phyloP scores from a whole-genome alignment of 2,113 vertebrate species.

The Marmota flaviventris region DNA sequence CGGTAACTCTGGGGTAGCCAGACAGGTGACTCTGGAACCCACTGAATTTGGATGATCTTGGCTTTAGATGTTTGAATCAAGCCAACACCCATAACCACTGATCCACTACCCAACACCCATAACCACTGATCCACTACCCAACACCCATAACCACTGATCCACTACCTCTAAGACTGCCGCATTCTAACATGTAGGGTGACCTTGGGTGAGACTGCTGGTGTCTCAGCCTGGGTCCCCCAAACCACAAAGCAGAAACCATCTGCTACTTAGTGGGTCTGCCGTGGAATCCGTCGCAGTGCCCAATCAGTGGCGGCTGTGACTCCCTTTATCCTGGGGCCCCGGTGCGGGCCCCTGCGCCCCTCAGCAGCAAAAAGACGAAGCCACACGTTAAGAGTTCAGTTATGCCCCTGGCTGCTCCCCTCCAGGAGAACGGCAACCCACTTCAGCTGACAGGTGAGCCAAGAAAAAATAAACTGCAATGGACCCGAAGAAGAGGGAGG shows the following conservation, averaged over 20 bases:
- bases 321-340: rapidly evolving
- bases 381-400: rapidly evolving
- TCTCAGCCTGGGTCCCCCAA: neutral
- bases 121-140: no score
- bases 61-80: neutral
- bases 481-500: neutral
- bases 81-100: neutral
- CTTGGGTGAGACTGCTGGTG: neutral
- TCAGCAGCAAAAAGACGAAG: rapidly evolving
- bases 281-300: rapidly evolving
- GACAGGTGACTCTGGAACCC: neutral
- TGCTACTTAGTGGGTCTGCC: neutral
- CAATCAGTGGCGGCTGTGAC: rapidly evolving
- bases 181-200: neutral
- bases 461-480: neutral
- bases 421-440: neutral
- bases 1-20: neutral
- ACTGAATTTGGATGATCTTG: neutral
- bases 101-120: no score
- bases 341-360: neutral
- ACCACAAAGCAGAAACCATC: neutral
- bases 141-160: neutral
- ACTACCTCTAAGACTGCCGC: neutral
- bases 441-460: neutral
- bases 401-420: neutral